phyloP scores from a whole-genome alignment of 2,113 vertebrate genomes.

The Montifringilla adamsi region DNA sequence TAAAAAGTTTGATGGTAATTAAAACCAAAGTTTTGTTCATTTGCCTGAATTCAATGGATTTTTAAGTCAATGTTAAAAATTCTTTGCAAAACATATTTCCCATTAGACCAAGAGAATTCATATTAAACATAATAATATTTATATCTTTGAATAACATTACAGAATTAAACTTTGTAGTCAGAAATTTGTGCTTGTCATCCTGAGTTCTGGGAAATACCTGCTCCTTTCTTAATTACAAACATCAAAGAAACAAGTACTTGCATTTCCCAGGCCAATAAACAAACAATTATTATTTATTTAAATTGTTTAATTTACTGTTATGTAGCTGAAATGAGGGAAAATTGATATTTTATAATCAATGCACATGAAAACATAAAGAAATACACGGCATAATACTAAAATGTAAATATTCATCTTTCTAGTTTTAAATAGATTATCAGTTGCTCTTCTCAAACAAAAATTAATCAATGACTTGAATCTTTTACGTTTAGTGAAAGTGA shows the following conservation, averaged over 20 bases:
- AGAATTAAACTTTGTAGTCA: neutral
- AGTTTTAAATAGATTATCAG: neutral
- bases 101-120: neutral
- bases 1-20: slow-evolving; percentile 31
- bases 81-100: neutral
- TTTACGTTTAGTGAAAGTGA: neutral
- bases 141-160: neutral
- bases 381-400: neutral
- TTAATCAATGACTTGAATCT: neutral
- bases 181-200: neutral
- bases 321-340: neutral
- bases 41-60: neutral
- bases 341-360: neutral
- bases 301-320: neutral
- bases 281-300: neutral
- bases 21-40: slow-evolving; percentile 10
- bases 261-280: neutral
- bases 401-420: neutral
- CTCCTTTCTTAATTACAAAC: neutral
- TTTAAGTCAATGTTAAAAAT: neutral
- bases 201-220: slow-evolving; percentile 21
- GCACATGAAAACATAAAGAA: neutral
- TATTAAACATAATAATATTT: neutral
- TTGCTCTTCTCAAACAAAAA: neutral
- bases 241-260: neutral